Base-by-base conservation (phyloP, 2,113 vertebrate species). In the Anolis sagrei region DNA sequence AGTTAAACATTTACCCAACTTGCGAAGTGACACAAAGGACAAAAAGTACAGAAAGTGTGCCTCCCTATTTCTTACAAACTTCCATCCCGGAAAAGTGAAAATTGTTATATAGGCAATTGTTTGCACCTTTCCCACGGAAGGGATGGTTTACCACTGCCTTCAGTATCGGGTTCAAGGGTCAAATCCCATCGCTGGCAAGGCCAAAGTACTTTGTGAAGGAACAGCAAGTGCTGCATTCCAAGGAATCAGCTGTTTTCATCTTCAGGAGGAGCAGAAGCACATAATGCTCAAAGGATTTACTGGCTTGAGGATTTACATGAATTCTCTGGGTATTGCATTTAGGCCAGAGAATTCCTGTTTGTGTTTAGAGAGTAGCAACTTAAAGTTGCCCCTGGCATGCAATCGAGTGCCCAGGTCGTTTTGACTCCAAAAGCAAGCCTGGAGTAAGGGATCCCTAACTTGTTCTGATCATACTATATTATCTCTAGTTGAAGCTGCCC, bases 1-100 rank as follows among this genome's bases (percentile, higher is more conserved):
- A 80, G 93, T 94, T 95, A 94, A 94, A 95, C 87, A 95, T 95
- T 95, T 91, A 93, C 94, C 88, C 70, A 68, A 54, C 62, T 86
- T 29, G 27, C 75, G 58, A 73, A 25, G 77, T 1, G 48, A 91
- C 19, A 0, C 81, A 66, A 11, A 21, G 89, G 90, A 86, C 77
- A 88, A 83, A 88, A 39, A 48, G 85, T 91, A 82, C 75, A 90
- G 84, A 79, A 16, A 49, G 51, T 34, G 19, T 10, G 76, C 72
- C 58, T 89, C 85, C 87, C 48, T 62, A 61, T 93, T n/a, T 51
- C n/a, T 66, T 51, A 51, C 18, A 68, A 73, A 78, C 66, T 91
- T 86, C 89, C 80, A 21, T 27, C 69, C 49, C 83, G 69, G 0
- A 73, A 81, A 54, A 86, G 61, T 68, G 85, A 75, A 90, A 88